Base-by-base conservation (phyloP, 2,888 invertebrate species). In the Stenchaetothrips biformis region DNA sequence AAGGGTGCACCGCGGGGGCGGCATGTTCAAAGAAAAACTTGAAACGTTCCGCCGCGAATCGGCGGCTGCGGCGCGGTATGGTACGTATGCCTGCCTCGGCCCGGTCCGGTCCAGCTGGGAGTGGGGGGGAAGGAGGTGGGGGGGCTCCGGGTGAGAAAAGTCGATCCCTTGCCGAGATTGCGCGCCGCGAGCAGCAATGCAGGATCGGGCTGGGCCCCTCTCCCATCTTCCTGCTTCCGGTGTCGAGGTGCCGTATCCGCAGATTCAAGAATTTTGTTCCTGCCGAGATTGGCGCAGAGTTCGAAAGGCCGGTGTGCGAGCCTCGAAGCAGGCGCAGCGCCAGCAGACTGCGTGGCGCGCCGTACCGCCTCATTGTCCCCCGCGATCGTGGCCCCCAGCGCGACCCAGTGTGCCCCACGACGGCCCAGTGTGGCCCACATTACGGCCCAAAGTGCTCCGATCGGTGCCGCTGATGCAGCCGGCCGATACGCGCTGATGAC, bases 1-100 rank as follows among this genome's bases (percentile, higher is more conserved):
- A 25, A 59, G 53, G 53, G 9, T 9, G 53, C 59, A 59, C 11
- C 67, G 67, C 67, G 67, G 67, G 67, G 67, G 67, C 67, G 67
- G 67, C 67, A 25, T 25, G 67, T 74, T 74, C 67, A 74, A 74
- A 74, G 67, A 74, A 74, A 74, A 74, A 74, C 67, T 74, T 74
- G 25, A 74, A 74, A 74, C 67, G 67, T 74, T 74, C 67, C 67
- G 67, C 67, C 67, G 67, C 67, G 67, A 74, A 74, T 74, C 67
- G 67, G 67, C 59, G 59, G 59, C 67, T 25, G 67, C 21, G 21
- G 67, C 21, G 67, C 11, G 11, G 67, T 11, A 18, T 21, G 21
- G 67, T 25, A 7, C 9, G 67, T 9, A 21, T 1, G 67, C 7
- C 21, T 4, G 67, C 7, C 21, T 9, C 21, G 67, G 67, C 6